Conservation (phyloP, 2,113 vertebrate genomes). For the Epinephelus fuscoguttatus region DNA sequence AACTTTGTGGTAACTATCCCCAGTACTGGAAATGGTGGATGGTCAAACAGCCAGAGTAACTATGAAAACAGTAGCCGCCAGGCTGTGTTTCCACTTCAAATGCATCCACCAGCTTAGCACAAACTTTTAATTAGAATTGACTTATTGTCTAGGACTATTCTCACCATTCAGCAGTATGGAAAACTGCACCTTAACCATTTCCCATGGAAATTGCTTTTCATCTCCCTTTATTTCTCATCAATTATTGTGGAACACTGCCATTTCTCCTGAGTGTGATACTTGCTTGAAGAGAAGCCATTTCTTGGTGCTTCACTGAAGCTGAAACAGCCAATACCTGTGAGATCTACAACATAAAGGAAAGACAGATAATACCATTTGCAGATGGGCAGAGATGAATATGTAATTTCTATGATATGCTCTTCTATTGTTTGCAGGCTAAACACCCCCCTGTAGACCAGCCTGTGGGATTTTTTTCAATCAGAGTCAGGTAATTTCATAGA, state of each 20-base stretch:
- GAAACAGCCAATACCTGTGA: constrained; percentile 1
- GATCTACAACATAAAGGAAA: constrained; percentile 5
- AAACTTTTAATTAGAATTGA: constrained; percentile 66
- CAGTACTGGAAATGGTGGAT: too few relatives aligned
- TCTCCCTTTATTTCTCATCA: constrained; percentile 59
- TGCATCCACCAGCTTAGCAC: constrained; percentile 28
- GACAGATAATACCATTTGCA: constrained; percentile 2
- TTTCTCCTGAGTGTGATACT: constrained; percentile 24
- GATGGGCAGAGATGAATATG: neutral
- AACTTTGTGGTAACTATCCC: too few relatives aligned
- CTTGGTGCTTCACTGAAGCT: neutral
- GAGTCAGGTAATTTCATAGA: neutral
- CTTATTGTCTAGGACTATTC: constrained; percentile 24
- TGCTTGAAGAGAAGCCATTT: constrained; percentile 26
- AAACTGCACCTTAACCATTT: constrained; percentile 30
- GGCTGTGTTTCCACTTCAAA: neutral
- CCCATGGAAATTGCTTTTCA: constrained; percentile 42
- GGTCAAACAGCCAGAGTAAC: too few relatives aligned
- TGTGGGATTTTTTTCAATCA: neutral
- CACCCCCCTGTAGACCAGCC: neutral
- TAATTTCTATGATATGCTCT: neutral
- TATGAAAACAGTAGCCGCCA: too few relatives aligned
- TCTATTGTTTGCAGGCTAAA: constrained; percentile 12
- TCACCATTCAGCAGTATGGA: neutral
- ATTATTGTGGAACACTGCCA: constrained; percentile 41